Evolutionary conservation across 2,113 vertebrate genomes (phyloP).

Genomic region (Camelus bactrianus): DNA sequence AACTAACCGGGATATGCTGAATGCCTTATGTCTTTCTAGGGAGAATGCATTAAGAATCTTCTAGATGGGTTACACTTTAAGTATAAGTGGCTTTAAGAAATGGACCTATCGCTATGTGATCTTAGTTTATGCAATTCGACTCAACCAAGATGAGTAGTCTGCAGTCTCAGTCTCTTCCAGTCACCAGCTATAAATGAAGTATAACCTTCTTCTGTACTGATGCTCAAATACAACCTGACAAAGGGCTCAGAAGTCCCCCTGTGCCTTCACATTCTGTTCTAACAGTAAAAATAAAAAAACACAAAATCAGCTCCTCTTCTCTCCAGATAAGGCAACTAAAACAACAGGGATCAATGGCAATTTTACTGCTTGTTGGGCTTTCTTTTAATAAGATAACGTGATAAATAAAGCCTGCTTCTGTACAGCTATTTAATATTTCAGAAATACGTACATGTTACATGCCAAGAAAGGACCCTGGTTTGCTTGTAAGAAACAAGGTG

Average conservation of each 20-base stretch:
- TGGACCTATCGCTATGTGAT: neutral
- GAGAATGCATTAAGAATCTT: slow-evolving; percentile 6
- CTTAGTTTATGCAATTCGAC: neutral
- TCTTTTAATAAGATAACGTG: slow-evolving; percentile 83
- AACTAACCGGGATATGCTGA: slow-evolving; percentile 58
- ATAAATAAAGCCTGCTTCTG: slow-evolving; percentile 91
- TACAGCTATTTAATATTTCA: slow-evolving; percentile 89
- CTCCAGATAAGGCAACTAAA: slow-evolving; percentile 86
- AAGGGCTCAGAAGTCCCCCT: slow-evolving; percentile 66
- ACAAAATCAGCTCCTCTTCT: slow-evolving; percentile 77
- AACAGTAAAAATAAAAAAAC: slow-evolving; percentile 70
- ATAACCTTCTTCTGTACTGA: slow-evolving; percentile 62
- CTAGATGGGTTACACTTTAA: slow-evolving; percentile 67
- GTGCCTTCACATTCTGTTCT: slow-evolving; percentile 78
- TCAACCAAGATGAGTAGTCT: slow-evolving; percentile 55
- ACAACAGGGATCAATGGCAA: slow-evolving; percentile 85
- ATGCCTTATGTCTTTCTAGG: slow-evolving; percentile 72
- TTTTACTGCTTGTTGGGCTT: slow-evolving; percentile 84
- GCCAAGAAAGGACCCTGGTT: slow-evolving; percentile 84
- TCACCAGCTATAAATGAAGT: slow-evolving; percentile 61
- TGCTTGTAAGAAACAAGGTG: slow-evolving; percentile 84
- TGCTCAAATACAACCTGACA: slow-evolving; percentile 8
- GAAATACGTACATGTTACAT: slow-evolving; percentile 87
- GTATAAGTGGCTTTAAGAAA: slow-evolving; percentile 65
- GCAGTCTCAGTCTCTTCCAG: slow-evolving; percentile 80